A percentile compares a stretch with the other conserved stretches of the same genome.
Evolutionary conservation across 2,888 invertebrate genomes (phyloP).

Genomic region (Trissolcus brochymenae): DNA sequence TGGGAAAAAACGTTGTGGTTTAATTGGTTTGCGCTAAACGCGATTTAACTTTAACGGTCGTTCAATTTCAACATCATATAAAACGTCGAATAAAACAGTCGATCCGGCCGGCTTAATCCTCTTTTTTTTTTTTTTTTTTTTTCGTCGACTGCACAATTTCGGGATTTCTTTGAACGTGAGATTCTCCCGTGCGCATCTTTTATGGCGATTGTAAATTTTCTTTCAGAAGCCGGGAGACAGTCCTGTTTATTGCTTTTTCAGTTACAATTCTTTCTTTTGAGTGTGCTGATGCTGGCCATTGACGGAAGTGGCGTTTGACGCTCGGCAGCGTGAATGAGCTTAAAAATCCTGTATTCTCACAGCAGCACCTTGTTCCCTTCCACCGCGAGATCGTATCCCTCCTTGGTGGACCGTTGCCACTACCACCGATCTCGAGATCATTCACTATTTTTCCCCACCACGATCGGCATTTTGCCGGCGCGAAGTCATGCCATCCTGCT

Average conservation of each 20-base stretch:
- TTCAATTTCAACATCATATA: background rate
- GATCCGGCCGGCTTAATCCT: too few species aligned
- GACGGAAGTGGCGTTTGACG: constrained; percentile 47
- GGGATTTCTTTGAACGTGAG: too few species aligned
- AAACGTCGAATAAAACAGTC: background rate
- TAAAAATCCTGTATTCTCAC: constrained; percentile 48
- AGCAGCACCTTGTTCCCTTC: constrained; percentile 20
- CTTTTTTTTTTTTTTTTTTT: too few species aligned
- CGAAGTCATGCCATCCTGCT: constrained; percentile 37
- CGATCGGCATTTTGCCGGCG: constrained; percentile 41
- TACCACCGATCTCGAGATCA: constrained; percentile 23
- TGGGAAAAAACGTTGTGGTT: background rate
- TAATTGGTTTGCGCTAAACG: too few species aligned
- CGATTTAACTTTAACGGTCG: too few species aligned
- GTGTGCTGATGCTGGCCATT: constrained; percentile 41
- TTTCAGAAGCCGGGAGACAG: constrained; percentile 3
- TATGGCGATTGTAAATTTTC: too few species aligned
- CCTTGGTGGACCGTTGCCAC: constrained; percentile 37
- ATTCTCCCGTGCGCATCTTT: too few species aligned
- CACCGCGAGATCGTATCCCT: constrained; percentile 26
- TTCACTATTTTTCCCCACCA: constrained; percentile 63
- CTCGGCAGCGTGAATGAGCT: constrained; percentile 47
- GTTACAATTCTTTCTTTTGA: constrained; percentile 31
- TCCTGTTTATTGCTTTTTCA: constrained; percentile 26
- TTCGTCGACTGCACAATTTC: too few species aligned